Conservation (phyloP, 2,113 vertebrate genomes). For the Gnathonemus longibarbis region DNA sequence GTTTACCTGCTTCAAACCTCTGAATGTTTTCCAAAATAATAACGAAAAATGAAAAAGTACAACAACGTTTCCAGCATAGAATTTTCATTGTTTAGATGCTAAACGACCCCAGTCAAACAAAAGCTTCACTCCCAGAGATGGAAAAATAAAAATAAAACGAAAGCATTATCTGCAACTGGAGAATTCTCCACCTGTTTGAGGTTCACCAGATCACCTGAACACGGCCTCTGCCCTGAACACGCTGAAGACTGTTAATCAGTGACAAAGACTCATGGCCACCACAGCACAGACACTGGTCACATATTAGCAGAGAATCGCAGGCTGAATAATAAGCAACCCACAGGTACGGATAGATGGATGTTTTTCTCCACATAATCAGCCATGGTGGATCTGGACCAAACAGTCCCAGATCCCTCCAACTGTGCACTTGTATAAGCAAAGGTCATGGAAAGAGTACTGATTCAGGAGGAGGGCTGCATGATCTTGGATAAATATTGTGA, state of each 20-base stretch:
- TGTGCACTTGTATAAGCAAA: neutral
- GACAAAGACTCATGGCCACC: neutral
- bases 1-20: neutral
- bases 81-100: neutral
- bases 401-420: neutral
- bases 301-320: neutral
- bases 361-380: neutral
- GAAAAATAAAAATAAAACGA: neutral
- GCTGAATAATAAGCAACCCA: neutral
- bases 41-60: neutral
- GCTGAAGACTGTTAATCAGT: neutral
- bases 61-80: neutral
- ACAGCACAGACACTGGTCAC: neutral
- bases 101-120: neutral
- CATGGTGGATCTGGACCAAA: neutral
- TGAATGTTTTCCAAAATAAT: neutral
- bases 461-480: neutral
- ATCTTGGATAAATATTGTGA: neutral
- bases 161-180: neutral
- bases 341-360: neutral
- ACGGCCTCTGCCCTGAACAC: neutral
- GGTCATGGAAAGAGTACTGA: neutral
- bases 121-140: neutral
- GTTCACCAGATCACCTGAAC: neutral
- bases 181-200: neutral